Evolutionary conservation across 2,888 invertebrate species (phyloP), one percentile per base, ranked within the genome.

Genomic region (Rhogogaster chlorosoma): DNA sequence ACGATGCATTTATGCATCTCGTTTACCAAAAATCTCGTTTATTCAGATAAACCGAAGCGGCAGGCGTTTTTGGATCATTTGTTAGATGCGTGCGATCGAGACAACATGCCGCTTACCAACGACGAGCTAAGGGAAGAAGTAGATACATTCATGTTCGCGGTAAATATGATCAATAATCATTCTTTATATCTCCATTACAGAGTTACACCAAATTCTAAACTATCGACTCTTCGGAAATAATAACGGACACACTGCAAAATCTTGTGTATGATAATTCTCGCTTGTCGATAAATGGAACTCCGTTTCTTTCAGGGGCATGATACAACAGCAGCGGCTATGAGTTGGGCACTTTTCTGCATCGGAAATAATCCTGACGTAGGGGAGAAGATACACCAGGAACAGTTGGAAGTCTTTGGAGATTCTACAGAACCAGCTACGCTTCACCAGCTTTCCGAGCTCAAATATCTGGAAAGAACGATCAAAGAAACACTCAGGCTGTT

Each of bases 141-240:
- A 0, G 96, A 96, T 87, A 97, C 97, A 0, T 96, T 97, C 88
- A 96, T 97, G 95, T 97, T 97, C 92, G 96, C 95, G 92, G 96
- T 96, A 91, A 93, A 91, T 90, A 71, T 64, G 12, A 61, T 7
- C 9, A 61, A 57, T 15, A 36, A 80, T 36, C 38, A 26, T 38
- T 22, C 18, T 61, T 61, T 80, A 38, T 18, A 18, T 15, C n/a
- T 1, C 6, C 36, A 22, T 12, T 32, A 2, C 7, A 29, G 77
- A 26, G 29, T 53, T 9, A 18, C 6, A 15, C 3, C 29, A 29
- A 45, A 49, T 75, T 49, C 29, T 18, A 22, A 71, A 49, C 49
- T 15, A 18, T n/a, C n/a, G 36, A 57, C 3, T 29, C 12, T 49
- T 26, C 22, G 22, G 22, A 5, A 38, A n/a, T 4, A 70, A 70